Percentiles rank a stretch among this genome's conserved stretches.
Conservation (phyloP, 2,113 vertebrate genomes). For the Cichladusa arquata region DNA sequence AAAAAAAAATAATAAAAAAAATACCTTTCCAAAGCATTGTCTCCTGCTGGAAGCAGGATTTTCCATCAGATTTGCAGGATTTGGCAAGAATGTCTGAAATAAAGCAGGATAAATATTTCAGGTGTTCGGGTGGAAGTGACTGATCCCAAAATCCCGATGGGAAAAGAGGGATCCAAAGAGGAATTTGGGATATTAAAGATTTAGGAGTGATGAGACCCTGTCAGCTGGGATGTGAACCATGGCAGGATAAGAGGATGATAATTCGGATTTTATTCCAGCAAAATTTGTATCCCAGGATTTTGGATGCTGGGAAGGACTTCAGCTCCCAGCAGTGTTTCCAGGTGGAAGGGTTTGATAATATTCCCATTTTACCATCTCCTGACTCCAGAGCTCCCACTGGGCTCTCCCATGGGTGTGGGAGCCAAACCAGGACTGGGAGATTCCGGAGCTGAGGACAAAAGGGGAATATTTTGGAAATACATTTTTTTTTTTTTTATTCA, state of each 20-base stretch:
- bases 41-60: background rate
- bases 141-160: background rate
- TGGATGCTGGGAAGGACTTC: accelerated
- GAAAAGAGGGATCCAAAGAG: background rate
- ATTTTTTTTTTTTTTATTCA: too few species aligned
- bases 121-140: background rate
- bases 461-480: background rate
- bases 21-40: background rate
- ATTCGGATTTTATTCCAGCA: accelerated
- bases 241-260: background rate
- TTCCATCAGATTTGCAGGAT: background rate
- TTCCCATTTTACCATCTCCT: background rate
- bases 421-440: accelerated
- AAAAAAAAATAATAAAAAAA: background rate
- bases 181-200: background rate
- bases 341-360: background rate
- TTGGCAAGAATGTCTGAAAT: background rate
- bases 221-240: background rate
- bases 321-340: background rate
- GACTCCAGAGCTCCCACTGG: background rate
- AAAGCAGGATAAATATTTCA: background rate
- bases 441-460: background rate
- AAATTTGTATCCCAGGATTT: background rate
- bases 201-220: background rate
- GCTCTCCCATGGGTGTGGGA: accelerated